Percentiles rank a stretch among this genome's conserved stretches.
These are phyloP conservation scores for Lagria hirta DNA, from an alignment of 2,888 invertebrate species.

Conservation along the genomic window DNA sequence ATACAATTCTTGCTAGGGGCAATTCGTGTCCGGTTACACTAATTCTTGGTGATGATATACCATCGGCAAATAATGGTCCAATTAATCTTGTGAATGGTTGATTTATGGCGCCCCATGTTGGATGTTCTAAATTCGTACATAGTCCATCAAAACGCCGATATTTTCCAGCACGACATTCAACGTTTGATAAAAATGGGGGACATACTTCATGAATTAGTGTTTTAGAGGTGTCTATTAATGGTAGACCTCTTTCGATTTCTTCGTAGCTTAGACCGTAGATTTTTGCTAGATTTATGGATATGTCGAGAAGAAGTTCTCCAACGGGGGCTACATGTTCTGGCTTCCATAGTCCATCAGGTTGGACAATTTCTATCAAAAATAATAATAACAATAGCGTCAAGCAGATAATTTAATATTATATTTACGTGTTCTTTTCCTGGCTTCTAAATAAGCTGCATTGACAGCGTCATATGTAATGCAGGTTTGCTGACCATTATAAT, in stretches of 20 bases:
- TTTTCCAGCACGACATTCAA: constrained; percentile 85
- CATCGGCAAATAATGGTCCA: constrained; percentile 81
- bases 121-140: constrained; percentile 85
- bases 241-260: constrained; percentile 84
- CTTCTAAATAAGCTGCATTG: constrained; percentile 85
- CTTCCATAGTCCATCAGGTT: constrained; percentile 80
- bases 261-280: constrained; percentile 84
- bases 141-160: constrained; percentile 85
- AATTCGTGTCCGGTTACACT: constrained; percentile 75
- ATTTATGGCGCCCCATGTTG: constrained; percentile 86
- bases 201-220: constrained; percentile 84
- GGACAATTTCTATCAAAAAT: constrained; percentile 74
- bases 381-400: constrained; percentile 6
- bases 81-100: constrained; percentile 83
- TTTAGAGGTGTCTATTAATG: constrained; percentile 84
- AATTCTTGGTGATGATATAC: constrained; percentile 80
- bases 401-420: too few relatives aligned
- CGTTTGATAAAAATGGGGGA: constrained; percentile 83
- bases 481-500: constrained; percentile 70
- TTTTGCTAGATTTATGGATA: constrained; percentile 79
- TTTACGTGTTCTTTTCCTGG: constrained; percentile 86
- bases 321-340: constrained; percentile 83
- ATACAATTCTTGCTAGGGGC: constrained; percentile 81
- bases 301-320: constrained; percentile 82
- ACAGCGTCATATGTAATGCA: constrained; percentile 90